A percentile compares a stretch with the other conserved stretches of the same genome.
Conservation (phyloP, 2,113 vertebrate species). For the Ciconia maguari region DNA sequence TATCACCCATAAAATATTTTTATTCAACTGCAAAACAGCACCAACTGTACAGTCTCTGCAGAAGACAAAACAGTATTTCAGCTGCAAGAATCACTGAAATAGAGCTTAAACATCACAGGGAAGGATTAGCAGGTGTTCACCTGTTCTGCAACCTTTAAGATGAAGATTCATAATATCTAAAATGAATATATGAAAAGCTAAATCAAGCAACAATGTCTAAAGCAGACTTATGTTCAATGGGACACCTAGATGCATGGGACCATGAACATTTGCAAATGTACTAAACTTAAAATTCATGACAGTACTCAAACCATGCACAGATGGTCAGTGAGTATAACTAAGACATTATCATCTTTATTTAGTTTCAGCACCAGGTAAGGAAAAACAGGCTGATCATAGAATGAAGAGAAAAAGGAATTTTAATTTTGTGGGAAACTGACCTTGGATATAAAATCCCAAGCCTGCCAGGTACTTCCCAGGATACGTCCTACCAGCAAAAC, state of each 20-base stretch:
- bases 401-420: neutral
- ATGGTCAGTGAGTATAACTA: neutral
- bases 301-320: neutral
- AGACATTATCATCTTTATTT: neutral
- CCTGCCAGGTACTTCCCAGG: neutral
- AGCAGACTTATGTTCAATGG: neutral
- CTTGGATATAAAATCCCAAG: neutral
- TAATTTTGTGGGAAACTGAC: neutral
- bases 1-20: conserved; percentile 20
- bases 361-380: neutral
- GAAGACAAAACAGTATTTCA: conserved; percentile 6
- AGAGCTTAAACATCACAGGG: neutral
- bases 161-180: neutral
- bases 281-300: neutral
- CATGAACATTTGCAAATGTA: neutral
- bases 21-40: neutral
- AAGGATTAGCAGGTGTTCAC: neutral
- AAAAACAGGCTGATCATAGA: neutral
- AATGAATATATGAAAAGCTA: neutral
- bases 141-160: neutral
- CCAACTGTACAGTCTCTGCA: neutral
- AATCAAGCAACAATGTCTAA: neutral
- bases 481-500: neutral
- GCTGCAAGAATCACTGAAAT: neutral
- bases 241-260: neutral